phyloP scores from a whole-genome alignment of 2,113 vertebrate species.

The Trematocara variabile region DNA sequence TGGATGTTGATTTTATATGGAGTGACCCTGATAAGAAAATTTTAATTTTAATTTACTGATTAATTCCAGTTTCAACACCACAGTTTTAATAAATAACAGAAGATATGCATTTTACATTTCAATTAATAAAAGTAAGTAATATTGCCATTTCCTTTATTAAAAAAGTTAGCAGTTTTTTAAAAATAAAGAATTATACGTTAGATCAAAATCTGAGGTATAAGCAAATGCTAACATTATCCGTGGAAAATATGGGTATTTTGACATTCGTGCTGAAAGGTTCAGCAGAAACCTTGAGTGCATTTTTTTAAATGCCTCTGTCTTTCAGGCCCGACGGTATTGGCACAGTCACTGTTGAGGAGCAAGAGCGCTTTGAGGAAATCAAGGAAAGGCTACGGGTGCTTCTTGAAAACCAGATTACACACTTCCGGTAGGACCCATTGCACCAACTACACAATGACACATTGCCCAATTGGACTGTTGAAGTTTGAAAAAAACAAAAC shows the following conservation, averaged over 20 bases:
- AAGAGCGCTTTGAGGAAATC: slow-evolving; percentile 95
- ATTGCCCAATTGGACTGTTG: background rate
- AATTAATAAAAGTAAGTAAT: background rate
- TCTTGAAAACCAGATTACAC: slow-evolving; percentile 97
- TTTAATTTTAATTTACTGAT: background rate
- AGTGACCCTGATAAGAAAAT: background rate
- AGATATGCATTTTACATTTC: background rate
- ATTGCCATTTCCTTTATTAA: background rate
- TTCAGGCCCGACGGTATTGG: slow-evolving; percentile 95
- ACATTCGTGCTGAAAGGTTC: background rate
- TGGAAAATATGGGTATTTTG: background rate
- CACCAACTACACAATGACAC: background rate
- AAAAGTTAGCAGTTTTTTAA: background rate
- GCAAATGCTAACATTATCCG: background rate
- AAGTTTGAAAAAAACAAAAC: background rate
- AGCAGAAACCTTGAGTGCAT: background rate
- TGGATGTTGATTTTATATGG: background rate
- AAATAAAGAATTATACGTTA: background rate
- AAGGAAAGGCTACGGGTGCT: slow-evolving; percentile 94
- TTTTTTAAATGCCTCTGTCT: background rate
- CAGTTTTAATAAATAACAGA: background rate
- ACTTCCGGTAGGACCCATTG: slow-evolving; percentile 84
- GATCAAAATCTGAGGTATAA: background rate
- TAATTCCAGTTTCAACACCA: background rate
- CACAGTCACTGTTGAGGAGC: slow-evolving; percentile 95